Conservation (phyloP, 2,888 invertebrate genomes). For the Parnassius mnemosyne region DNA sequence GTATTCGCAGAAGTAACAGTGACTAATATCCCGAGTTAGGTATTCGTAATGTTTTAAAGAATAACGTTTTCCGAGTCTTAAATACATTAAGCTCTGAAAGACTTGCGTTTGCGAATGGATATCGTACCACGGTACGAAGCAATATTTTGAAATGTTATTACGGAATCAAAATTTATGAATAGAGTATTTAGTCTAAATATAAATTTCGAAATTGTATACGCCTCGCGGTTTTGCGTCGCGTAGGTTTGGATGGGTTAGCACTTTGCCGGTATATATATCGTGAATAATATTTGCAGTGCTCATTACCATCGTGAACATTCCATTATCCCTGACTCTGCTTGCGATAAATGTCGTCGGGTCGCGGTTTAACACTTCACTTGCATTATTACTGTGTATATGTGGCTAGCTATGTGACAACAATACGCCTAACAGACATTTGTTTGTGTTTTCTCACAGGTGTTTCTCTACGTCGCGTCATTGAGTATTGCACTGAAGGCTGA, state of each 20-base stretch:
- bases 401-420: constrained; percentile 30
- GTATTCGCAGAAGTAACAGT: constrained; percentile 13
- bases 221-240: constrained; percentile 26
- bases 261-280: constrained; percentile 37
- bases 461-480: constrained; percentile 66
- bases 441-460: constrained; percentile 75
- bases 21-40: constrained; percentile 14
- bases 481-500: constrained; percentile 70
- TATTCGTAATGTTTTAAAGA: constrained; percentile 12
- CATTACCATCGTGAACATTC: constrained; percentile 26
- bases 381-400: constrained; percentile 19
- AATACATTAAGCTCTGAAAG: constrained; percentile 17
- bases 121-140: not conserved
- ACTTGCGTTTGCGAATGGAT: constrained; percentile 21
- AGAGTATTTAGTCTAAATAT: constrained; percentile 4
- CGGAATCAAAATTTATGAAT: constrained; percentile 18
- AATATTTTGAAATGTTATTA: constrained; percentile 12
- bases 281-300: constrained; percentile 29
- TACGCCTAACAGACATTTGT: constrained; percentile 51
- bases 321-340: constrained; percentile 21
- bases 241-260: constrained; percentile 32
- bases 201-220: constrained; percentile 12
- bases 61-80: constrained; percentile 18
- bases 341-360: constrained; percentile 26
- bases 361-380: constrained; percentile 22